Evolutionary conservation across 2,888 invertebrate genomes (phyloP).

Genomic region (Lagria hirta): DNA sequence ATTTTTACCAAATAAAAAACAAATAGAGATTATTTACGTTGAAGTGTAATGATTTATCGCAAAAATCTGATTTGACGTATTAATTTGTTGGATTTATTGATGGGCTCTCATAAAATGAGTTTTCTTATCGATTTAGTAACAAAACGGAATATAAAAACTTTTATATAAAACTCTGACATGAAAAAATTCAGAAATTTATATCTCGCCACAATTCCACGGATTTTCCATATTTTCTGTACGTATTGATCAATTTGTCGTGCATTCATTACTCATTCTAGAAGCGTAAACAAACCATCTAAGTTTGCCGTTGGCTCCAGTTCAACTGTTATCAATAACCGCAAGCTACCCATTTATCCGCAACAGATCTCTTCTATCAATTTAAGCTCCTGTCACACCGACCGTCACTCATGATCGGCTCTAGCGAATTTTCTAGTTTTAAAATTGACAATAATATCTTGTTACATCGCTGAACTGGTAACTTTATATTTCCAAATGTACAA

Average conservation of each 20-base stretch:
- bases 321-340: slow-evolving; percentile 46
- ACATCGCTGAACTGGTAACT: slow-evolving; percentile 13
- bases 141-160: slow-evolving; percentile 31
- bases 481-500: too few species aligned
- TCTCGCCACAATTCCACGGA: slow-evolving; percentile 32
- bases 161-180: slow-evolving; percentile 31
- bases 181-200: slow-evolving; percentile 33
- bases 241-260: slow-evolving; percentile 45
- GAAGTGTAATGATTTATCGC: slow-evolving; percentile 27
- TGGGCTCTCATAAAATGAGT: slow-evolving; percentile 30
- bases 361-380: slow-evolving; percentile 44
- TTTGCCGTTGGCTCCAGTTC: slow-evolving; percentile 45
- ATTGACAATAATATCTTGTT: too few species aligned
- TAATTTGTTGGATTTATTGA: slow-evolving; percentile 28
- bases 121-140: slow-evolving; percentile 32
- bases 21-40: slow-evolving; percentile 29
- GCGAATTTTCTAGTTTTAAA: slow-evolving; percentile 29
- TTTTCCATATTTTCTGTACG: slow-evolving; percentile 40
- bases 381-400: slow-evolving; percentile 37
- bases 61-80: slow-evolving; percentile 30
- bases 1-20: too few species aligned
- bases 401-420: slow-evolving; percentile 38
- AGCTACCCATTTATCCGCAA: slow-evolving; percentile 43
- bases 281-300: slow-evolving; percentile 47
- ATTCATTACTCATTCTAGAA: slow-evolving; percentile 45